Evolutionary conservation across 2,888 invertebrate genomes (phyloP).

Genomic region (Ditylenchus weischeri): DNA sequence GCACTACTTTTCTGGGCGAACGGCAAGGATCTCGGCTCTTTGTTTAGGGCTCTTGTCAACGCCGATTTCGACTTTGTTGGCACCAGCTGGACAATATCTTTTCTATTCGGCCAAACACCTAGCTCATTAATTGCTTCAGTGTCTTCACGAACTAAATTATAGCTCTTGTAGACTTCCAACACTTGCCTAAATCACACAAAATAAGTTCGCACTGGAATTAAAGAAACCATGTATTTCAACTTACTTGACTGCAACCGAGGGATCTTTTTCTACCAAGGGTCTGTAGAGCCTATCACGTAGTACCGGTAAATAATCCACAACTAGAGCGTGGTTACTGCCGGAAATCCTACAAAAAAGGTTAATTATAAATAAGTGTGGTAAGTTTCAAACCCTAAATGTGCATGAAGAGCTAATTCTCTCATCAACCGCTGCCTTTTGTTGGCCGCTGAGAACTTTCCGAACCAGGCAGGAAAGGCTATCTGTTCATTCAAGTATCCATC

Average conservation of each 20-base stretch:
- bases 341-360: slow-evolving; percentile 41
- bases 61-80: slow-evolving; percentile 76
- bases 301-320: slow-evolving; percentile 76
- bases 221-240: slow-evolving; percentile 19
- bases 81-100: slow-evolving; percentile 73
- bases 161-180: slow-evolving; percentile 74
- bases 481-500: slow-evolving; percentile 72
- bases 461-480: slow-evolving; percentile 89
- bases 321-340: slow-evolving; percentile 44
- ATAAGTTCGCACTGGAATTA: not conserved
- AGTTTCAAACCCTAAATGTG: slow-evolving; percentile 70
- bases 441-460: slow-evolving; percentile 85
- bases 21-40: slow-evolving; percentile 74
- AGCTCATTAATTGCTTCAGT: slow-evolving; percentile 82
- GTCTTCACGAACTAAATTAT: slow-evolving; percentile 85
- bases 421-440: slow-evolving; percentile 77
- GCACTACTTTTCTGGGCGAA: slow-evolving; percentile 67
- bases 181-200: slow-evolving; percentile 60
- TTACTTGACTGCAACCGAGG: slow-evolving; percentile 42
- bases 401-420: slow-evolving; percentile 82
- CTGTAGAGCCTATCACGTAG: slow-evolving; percentile 73
- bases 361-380: slow-evolving; percentile 4
- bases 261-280: slow-evolving; percentile 70
- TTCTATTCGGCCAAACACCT: slow-evolving; percentile 69
- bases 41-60: slow-evolving; percentile 87